phyloP scores from a whole-genome alignment of 1,140 invertebrate species.

The Tigriopus japonicus region DNA sequence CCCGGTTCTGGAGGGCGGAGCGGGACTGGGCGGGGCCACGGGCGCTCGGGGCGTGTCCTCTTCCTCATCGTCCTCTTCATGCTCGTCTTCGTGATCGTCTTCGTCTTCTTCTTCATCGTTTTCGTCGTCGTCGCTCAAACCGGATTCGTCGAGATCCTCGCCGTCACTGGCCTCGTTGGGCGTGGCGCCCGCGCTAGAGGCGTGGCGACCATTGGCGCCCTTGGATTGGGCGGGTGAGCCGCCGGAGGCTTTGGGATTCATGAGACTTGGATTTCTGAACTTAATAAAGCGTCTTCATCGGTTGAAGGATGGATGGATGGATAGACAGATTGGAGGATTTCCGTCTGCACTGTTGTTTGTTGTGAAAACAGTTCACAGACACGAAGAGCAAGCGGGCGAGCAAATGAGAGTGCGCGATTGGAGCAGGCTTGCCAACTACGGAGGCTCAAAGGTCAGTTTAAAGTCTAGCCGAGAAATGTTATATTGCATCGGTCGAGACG shows the following conservation, averaged over 20 bases:
- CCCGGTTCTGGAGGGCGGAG: conserved; percentile 12
- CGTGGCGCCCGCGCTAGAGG: not conserved
- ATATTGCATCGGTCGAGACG: no score
- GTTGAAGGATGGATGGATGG: no score
- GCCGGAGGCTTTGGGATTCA: not conserved
- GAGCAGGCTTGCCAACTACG: no score
- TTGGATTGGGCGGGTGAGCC: not conserved
- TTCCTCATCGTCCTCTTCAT: conserved; percentile 26
- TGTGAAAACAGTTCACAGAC: no score
- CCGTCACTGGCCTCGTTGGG: not conserved
- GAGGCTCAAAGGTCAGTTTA: no score
- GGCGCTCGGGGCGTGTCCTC: conserved; percentile 20
- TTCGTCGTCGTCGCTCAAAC: not conserved
- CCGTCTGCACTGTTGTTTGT: no score
- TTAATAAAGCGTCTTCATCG: no score
- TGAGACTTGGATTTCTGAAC: no score
- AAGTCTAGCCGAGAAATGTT: no score
- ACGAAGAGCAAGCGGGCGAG: no score
- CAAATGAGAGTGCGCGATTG: no score
- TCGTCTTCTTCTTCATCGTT: conserved; percentile 21
- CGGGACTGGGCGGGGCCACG: conserved; percentile 11
- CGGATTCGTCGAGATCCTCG: conserved; percentile 1
- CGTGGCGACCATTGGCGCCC: not conserved
- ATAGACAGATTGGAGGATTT: no score
- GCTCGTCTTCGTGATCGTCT: conserved; percentile 26